These are phyloP conservation scores for Chrysolina haemoptera DNA, from an alignment of 2,888 invertebrate genomes.

Conservation along the genomic window DNA sequence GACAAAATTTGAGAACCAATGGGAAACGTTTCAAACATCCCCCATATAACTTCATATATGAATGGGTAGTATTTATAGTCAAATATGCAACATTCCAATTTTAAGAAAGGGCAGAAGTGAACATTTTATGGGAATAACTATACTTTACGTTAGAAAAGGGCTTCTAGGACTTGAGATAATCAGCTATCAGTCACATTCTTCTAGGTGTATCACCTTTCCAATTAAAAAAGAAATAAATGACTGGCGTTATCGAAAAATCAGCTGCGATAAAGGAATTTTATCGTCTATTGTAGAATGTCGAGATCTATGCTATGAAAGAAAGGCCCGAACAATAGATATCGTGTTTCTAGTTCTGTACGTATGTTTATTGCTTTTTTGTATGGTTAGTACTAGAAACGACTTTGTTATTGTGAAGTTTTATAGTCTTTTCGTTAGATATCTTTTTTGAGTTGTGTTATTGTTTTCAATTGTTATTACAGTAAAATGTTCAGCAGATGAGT, in stretches of 20 bases:
- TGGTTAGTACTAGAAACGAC: too few relatives aligned
- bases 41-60: not conserved
- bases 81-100: slow-evolving; percentile 35
- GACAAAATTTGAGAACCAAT: not conserved
- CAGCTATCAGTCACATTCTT: slow-evolving; percentile 21
- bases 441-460: too few relatives aligned
- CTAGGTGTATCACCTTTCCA: slow-evolving; percentile 32
- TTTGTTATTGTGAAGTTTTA: too few relatives aligned
- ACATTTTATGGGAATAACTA: slow-evolving; percentile 52
- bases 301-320: not conserved
- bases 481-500: too few relatives aligned
- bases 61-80: not conserved
- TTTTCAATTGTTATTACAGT: too few relatives aligned
- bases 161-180: slow-evolving; percentile 29
- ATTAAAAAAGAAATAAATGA: slow-evolving; percentile 35
- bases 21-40: not conserved
- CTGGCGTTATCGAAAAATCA: slow-evolving; percentile 24
- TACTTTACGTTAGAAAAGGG: slow-evolving; percentile 42
- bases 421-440: too few relatives aligned
- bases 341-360: not conserved
- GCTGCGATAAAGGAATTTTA: not conserved
- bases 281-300: not conserved
- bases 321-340: slow-evolving; percentile 1
- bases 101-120: slow-evolving; percentile 55
- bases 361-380: too few relatives aligned